Evolutionary conservation across 2,113 vertebrate genomes (phyloP), one percentile per base, ranked within the genome.

Genomic region (Trematomus loennbergii): DNA sequence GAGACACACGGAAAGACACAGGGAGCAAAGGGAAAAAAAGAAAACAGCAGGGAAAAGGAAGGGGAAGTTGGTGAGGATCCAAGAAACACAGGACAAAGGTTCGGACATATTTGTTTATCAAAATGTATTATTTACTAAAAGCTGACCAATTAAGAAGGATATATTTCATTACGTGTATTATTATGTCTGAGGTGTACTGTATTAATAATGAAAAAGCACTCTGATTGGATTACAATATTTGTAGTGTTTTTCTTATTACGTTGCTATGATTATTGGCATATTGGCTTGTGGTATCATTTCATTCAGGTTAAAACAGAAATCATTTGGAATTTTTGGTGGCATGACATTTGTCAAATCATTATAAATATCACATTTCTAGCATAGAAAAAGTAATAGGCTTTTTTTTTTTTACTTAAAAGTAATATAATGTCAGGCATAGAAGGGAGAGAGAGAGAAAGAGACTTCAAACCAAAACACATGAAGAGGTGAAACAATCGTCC

Each of bases 1-100:
- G 58, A 82, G 75, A 88, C 81, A 89, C 74, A 79, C 80, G 73
- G 78, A 83, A 76, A 89, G 65, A 87, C 63, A 79, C 65, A 63
- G 61, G 40, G 75, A 85, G 57, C 65, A 25, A 61, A 66, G 64
- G 55, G 58, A 48, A 36, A 43, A 43, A 50, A 74, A 78, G 60
- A 54, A 75, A 85, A 72, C 49, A 62, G 61, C 62, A 50, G 54
- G 55, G 75, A 40, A 79, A 84, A 69, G 25, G 62, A 71, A 78
- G 53, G 53, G 72, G 61, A 84, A 77, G 58, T 84, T 82, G 78
- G 66, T 63, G 63, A 73, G 20, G 55, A 83, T 75, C 75, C 52
- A 86, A 43, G 22, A 66, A 58, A 84, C 60, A 71, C 67, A 68
- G 40, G 52, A 55, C 43, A 67, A 54, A 67, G 43, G 63, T 70